These are phyloP conservation scores for Halocynthia aurantium DNA, from an alignment of 23 tunicate genomes.

Conservation along the genomic window DNA sequence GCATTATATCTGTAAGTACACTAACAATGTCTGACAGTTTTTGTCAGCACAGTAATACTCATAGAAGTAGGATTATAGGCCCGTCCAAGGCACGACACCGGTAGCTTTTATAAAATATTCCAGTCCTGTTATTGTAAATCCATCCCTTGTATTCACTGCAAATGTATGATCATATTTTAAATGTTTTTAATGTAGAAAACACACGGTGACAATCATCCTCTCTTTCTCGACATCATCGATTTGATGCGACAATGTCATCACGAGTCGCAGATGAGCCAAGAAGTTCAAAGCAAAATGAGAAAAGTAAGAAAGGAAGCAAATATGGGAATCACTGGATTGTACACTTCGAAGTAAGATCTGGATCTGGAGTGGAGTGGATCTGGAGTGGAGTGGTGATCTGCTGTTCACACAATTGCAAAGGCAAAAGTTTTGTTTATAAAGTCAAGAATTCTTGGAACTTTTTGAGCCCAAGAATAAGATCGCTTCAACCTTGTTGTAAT, in stretches of 20 bases:
- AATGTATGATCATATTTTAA: too few relatives aligned
- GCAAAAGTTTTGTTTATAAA: too few relatives aligned
- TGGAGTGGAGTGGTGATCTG: too few relatives aligned
- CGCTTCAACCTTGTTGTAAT: too few relatives aligned
- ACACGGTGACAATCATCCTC: constrained; percentile 71
- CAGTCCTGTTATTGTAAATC: background rate
- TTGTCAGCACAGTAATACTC: background rate
- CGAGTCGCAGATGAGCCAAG: constrained; percentile 76
- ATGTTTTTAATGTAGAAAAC: constrained; percentile 55
- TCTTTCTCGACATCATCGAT: constrained; percentile 71
- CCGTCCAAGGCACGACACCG: background rate
- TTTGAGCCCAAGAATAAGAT: too few relatives aligned
- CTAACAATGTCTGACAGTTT: background rate
- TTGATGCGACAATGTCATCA: constrained; percentile 77
- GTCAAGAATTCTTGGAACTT: too few relatives aligned
- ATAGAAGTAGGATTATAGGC: too few relatives aligned
- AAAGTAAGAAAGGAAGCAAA: constrained; percentile 71
- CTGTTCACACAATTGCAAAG: too few relatives aligned
- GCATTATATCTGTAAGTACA: constrained; percentile 72
- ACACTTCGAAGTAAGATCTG: too few relatives aligned
- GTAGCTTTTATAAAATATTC: background rate
- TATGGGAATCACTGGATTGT: background rate
- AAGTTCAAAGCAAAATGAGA: constrained; percentile 49
- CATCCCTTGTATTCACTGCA: background rate
- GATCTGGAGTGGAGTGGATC: too few relatives aligned